Percentiles rank a stretch among this genome's conserved stretches.
phyloP scores from a whole-genome alignment of 2,797 vertebrate genomes.

The Agapornis canus region DNA sequence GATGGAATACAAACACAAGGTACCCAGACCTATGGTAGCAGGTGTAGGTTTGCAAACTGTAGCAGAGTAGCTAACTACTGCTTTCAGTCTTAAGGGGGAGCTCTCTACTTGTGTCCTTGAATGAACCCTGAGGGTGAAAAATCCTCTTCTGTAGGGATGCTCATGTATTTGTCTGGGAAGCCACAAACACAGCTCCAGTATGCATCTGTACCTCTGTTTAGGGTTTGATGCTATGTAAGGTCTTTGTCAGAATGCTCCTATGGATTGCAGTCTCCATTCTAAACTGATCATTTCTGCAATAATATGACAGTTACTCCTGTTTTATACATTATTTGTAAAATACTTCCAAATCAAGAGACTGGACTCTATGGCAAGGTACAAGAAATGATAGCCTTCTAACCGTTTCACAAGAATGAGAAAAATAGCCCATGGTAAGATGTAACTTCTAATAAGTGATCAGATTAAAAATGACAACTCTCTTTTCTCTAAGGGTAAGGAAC shows the following conservation, averaged over 20 bases:
- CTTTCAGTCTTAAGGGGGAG: not conserved
- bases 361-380: not conserved
- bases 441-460: not conserved
- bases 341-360: not conserved
- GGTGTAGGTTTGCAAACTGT: not conserved
- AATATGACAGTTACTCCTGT: not conserved
- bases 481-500: slow-evolving; percentile 1
- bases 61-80: not conserved
- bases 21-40: not conserved
- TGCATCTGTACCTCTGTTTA: not conserved
- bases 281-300: not conserved
- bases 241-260: not conserved
- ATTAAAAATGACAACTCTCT: slow-evolving; percentile 27
- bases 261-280: not conserved
- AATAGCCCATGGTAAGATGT: not conserved
- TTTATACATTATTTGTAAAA: not conserved
- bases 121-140: not conserved
- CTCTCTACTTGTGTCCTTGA: not conserved
- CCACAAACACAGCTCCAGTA: not conserved
- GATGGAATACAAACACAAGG: not conserved
- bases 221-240: not conserved
- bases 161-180: not conserved
- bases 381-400: not conserved
- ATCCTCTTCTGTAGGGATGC: not conserved
- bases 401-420: not conserved